These are phyloP conservation scores for Pygoscelis adeliae DNA, from an alignment of 2,113 vertebrate genomes.

Conservation along the genomic window DNA sequence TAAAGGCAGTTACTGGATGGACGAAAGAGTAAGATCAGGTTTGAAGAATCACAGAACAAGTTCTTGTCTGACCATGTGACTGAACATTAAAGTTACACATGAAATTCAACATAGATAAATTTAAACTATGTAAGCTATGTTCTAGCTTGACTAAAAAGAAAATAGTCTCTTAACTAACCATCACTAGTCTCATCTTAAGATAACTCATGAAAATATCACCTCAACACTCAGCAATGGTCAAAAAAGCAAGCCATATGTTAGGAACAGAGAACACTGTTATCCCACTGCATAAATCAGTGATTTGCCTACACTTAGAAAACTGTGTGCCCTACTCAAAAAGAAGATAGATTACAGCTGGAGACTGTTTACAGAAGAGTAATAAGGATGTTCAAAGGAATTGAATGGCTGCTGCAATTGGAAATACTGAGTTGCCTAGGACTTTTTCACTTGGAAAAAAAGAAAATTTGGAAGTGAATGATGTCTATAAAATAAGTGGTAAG, in stretches of 20 bases:
- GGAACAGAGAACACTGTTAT: background rate
- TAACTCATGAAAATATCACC: background rate
- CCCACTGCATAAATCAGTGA: background rate
- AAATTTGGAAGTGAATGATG: background rate
- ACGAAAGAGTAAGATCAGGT: background rate
- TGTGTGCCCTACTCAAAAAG: background rate
- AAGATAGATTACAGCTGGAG: background rate
- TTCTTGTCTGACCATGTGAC: background rate
- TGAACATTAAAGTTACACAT: background rate
- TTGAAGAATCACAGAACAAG: background rate
- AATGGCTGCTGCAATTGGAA: background rate
- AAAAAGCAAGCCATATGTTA: background rate
- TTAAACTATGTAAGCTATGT: background rate
- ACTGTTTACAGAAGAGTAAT: background rate
- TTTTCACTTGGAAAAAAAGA: background rate
- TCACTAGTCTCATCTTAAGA: background rate
- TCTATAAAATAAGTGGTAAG: background rate
- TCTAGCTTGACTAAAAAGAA: background rate
- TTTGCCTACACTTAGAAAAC: background rate
- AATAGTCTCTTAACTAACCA: background rate
- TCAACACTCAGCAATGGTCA: background rate
- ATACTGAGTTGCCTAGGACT: background rate
- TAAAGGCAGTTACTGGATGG: background rate
- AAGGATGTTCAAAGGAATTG: background rate
- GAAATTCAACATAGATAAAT: background rate